Conservation (phyloP, 2,113 vertebrate species). For the Rhinogobius similis region DNA sequence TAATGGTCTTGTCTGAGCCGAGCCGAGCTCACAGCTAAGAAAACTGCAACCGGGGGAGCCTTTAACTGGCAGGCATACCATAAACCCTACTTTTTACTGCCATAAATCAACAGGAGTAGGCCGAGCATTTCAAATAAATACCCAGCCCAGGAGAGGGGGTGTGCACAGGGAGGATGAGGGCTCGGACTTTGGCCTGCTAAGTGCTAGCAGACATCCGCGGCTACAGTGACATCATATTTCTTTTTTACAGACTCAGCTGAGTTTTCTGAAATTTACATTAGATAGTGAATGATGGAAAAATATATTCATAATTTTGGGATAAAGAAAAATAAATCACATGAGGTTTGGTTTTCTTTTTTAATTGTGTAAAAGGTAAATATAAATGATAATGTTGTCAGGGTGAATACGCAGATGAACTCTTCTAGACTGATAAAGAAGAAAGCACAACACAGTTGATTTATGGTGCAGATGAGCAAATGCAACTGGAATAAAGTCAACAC, state of each 20-base stretch:
- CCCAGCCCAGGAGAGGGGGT: constrained; percentile 33
- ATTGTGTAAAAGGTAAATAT: background rate
- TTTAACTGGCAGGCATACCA: constrained; percentile 60
- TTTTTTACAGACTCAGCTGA: constrained; percentile 16
- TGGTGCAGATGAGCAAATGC: background rate
- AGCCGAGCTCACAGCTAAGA: constrained; percentile 36
- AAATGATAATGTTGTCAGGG: background rate
- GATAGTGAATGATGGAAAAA: background rate
- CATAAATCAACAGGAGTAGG: constrained; percentile 67
- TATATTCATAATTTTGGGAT: background rate
- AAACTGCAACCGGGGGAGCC: constrained; percentile 53
- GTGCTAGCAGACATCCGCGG: constrained; percentile 26
- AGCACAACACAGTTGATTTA: background rate
- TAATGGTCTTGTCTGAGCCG: constrained; percentile 59
- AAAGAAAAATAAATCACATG: background rate
- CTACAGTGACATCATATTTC: constrained; percentile 35
- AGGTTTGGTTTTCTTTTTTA: background rate
- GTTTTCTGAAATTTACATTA: background rate
- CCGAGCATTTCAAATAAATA: constrained; percentile 72
- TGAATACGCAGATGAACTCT: too few species aligned
- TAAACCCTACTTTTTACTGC: constrained; percentile 59
- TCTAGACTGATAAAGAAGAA: background rate
- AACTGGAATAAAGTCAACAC: constrained; percentile 11
- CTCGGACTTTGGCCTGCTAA: constrained; percentile 41
- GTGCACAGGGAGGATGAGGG: constrained; percentile 12